A percentile compares a stretch with the other conserved stretches of the same genome.
These are phyloP conservation scores for Sitobion miscanthi DNA, from an alignment of 1,140 invertebrate species.

Conservation along the genomic window DNA sequence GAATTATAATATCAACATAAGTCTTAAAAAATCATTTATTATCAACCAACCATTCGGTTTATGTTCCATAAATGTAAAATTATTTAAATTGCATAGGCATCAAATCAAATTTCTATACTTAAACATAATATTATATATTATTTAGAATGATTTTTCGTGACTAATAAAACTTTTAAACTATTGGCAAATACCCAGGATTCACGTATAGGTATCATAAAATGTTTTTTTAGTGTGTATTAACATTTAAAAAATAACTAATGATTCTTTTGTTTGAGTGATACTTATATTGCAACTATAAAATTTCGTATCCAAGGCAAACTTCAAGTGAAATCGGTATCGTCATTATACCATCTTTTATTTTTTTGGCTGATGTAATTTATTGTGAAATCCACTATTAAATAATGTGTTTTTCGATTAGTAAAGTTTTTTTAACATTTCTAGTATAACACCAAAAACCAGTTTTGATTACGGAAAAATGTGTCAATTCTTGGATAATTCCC, in stretches of 20 bases:
- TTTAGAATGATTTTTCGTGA: background rate
- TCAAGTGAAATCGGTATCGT: constrained; percentile 1
- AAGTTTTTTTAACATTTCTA: background rate
- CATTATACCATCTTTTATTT: background rate
- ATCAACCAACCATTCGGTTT: background rate
- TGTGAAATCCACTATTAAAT: constrained; percentile 17
- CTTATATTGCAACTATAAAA: constrained; percentile 1
- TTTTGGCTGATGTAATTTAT: constrained; percentile 32
- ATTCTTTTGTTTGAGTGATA: background rate
- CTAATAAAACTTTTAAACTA: background rate
- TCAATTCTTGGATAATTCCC: constrained; percentile 25
- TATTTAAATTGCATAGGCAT: background rate
- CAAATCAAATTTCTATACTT: background rate
- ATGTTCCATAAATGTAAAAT: background rate
- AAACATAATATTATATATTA: background rate
- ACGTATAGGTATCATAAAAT: background rate
- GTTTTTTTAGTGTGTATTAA: background rate
- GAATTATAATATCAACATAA: background rate
- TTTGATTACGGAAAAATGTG: constrained; percentile 17
- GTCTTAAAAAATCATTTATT: background rate
- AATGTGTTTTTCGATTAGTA: constrained; percentile 29
- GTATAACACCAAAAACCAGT: constrained; percentile 41
- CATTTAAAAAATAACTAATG: background rate
- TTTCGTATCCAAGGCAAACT: constrained; percentile 34
- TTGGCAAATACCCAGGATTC: background rate